phyloP scores from a whole-genome alignment of 2,888 invertebrate genomes.

The Lysandra bellargus region DNA sequence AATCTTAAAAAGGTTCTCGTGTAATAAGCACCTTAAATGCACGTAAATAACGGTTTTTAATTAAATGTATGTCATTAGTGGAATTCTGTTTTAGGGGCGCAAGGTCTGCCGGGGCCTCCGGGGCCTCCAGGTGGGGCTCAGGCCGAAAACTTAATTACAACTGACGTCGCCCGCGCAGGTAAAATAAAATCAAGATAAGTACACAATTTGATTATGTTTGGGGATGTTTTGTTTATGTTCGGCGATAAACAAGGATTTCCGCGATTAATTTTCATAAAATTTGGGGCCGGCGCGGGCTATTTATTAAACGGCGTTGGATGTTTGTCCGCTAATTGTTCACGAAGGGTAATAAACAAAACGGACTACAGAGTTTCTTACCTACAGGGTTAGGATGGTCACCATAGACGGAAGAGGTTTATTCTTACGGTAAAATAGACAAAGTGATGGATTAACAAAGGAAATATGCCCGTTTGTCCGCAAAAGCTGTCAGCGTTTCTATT shows the following conservation, averaged over 20 bases:
- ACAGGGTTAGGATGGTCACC: no score
- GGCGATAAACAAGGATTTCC: constrained; percentile 4
- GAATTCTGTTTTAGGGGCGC: constrained; percentile 51
- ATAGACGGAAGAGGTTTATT: no score
- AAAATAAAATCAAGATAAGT: constrained; percentile 26
- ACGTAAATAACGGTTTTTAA: constrained; percentile 24
- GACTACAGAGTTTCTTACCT: not conserved
- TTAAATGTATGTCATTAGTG: constrained; percentile 13
- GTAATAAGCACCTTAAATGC: constrained; percentile 7
- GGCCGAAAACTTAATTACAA: constrained; percentile 59
- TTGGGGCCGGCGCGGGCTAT: not conserved
- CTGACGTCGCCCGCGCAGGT: constrained; percentile 47
- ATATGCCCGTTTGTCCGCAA: no score
- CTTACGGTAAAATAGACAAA: no score
- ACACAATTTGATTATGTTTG: constrained; percentile 18
- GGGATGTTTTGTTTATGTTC: constrained; percentile 26
- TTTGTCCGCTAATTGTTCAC: not conserved
- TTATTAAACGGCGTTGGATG: not conserved
- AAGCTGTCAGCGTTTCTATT: no score
- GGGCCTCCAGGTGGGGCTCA: constrained; percentile 51
- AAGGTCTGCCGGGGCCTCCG: constrained; percentile 66
- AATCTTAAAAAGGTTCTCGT: constrained; percentile 15
- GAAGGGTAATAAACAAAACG: not conserved
- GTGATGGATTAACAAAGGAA: no score
- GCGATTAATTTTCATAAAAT: constrained; percentile 9